phyloP scores from a whole-genome alignment of 2,113 vertebrate genomes.

The Sitta europaea region DNA sequence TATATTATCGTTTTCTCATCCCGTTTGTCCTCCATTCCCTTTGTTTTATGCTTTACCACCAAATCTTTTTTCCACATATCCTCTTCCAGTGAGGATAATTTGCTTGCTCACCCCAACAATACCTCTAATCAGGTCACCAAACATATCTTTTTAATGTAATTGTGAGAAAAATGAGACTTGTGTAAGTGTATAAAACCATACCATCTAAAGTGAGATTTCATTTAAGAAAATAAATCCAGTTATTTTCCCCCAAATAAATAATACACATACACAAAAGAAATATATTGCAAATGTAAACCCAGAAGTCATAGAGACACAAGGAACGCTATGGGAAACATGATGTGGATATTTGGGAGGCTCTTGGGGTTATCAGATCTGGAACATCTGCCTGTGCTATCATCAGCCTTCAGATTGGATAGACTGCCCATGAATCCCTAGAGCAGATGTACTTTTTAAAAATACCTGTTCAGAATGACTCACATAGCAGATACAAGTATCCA shows the following conservation, averaged over 20 bases:
- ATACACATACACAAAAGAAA: not conserved
- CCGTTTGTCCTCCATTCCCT: not conserved
- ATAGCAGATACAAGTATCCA: not conserved
- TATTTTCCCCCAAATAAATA: not conserved
- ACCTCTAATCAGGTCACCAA: not conserved
- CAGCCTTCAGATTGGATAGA: not conserved
- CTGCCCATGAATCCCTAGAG: not conserved
- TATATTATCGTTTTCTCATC: not conserved
- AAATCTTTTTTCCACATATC: not conserved
- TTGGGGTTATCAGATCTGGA: not conserved
- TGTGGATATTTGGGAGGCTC: not conserved
- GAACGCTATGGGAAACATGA: not conserved
- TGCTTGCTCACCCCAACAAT: not conserved
- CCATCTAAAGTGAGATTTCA: not conserved
- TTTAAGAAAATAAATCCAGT: not conserved
- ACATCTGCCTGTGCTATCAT: not conserved
- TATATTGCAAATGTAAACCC: not conserved
- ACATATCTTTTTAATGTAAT: not conserved
- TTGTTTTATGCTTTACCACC: not conserved
- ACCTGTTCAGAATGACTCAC: not conserved
- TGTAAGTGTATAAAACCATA: not conserved
- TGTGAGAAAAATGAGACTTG: not conserved
- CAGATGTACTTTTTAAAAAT: not conserved
- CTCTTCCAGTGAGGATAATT: not conserved
- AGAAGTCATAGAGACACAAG: not conserved